These are phyloP conservation scores for Aricia artaxerxes DNA, from an alignment of 2,888 invertebrate genomes.

Conservation along the genomic window DNA sequence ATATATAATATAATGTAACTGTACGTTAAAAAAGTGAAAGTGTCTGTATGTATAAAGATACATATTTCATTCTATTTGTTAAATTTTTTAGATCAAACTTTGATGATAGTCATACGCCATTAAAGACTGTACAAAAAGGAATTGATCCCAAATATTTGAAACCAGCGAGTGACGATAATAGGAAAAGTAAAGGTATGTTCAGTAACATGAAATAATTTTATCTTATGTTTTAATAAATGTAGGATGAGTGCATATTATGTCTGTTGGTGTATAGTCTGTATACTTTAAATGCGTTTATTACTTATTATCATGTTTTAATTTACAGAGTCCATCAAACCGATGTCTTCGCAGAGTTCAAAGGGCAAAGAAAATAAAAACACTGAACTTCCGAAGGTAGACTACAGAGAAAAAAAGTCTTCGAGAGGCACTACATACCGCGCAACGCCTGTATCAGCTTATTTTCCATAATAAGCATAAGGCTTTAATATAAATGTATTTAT, in stretches of 20 bases:
- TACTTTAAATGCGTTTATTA: not conserved
- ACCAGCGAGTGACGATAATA: constrained; percentile 56
- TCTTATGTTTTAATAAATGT: too few species aligned
- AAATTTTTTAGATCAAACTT: constrained; percentile 55
- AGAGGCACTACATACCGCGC: constrained; percentile 60
- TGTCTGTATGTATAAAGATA: too few species aligned
- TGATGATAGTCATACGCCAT: constrained; percentile 61
- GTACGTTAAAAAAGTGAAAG: too few species aligned
- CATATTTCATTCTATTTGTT: not conserved
- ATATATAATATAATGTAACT: too few species aligned
- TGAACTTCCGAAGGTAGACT: constrained; percentile 68
- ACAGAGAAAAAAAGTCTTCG: constrained; percentile 68
- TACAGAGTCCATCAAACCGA: constrained; percentile 49
- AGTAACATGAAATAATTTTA: too few species aligned
- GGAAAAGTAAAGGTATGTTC: constrained; percentile 26
- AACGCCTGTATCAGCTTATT: constrained; percentile 75
- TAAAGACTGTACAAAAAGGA: constrained; percentile 51
- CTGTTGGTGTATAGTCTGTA: too few species aligned
- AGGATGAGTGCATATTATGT: too few species aligned
- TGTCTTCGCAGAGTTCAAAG: constrained; percentile 45
- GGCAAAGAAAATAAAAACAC: constrained; percentile 68
- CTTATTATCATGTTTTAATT: constrained; percentile 35
- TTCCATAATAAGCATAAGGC: constrained; percentile 51
- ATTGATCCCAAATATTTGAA: constrained; percentile 71
- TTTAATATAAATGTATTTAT: constrained; percentile 5